These are phyloP conservation scores for Eptatretus atami DNA, from an alignment of 2,797 vertebrate genomes.

Conservation along the genomic window DNA sequence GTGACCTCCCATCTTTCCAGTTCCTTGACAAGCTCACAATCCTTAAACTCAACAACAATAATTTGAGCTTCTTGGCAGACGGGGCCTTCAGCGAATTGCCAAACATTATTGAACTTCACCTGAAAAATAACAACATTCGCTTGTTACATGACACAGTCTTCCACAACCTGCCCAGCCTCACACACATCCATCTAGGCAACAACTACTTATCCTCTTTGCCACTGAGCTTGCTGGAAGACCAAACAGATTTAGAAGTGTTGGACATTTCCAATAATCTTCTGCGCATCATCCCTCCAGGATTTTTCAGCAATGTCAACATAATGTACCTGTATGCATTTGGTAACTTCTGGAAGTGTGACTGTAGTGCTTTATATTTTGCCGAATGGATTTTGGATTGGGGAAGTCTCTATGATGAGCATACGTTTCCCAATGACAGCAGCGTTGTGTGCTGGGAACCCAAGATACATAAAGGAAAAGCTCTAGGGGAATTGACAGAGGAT, in stretches of 20 bases:
- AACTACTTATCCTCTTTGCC: background rate
- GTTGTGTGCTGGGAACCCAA: no score
- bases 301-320: background rate
- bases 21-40: background rate
- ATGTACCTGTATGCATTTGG: background rate
- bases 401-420: no score
- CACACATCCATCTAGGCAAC: background rate
- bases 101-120: constrained; percentile 1
- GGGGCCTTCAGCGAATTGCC: background rate
- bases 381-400: background rate
- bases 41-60: constrained; percentile 2
- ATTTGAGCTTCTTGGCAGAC: background rate
- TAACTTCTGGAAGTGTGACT: constrained; percentile 2
- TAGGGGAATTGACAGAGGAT: no score
- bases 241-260: background rate
- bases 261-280: constrained; percentile 4
- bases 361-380: background rate
- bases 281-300: background rate
- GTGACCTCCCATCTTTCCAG: background rate
- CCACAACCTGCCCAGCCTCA: background rate
- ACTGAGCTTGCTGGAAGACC: background rate
- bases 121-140: background rate
- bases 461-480: no score
- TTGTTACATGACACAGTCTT: background rate
- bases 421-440: no score